Conservation (phyloP, 2,888 invertebrate genomes). For the Cheilosia vernalis region DNA sequence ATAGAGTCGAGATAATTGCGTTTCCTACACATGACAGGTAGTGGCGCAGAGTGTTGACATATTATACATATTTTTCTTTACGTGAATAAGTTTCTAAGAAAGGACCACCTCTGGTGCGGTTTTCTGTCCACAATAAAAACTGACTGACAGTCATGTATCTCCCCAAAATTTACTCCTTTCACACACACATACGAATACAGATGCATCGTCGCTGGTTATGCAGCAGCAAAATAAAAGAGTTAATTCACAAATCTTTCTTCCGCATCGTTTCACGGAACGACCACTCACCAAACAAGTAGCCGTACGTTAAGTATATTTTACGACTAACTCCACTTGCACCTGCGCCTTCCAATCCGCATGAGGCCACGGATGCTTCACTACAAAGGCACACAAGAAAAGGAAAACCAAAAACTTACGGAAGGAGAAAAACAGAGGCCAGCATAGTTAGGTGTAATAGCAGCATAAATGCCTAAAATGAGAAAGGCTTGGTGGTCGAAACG, state of each 20-base stretch:
- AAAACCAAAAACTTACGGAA: constrained; percentile 15
- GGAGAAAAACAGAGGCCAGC: constrained; percentile 14
- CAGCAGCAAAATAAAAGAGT: constrained; percentile 13
- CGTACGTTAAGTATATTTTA: constrained; percentile 24
- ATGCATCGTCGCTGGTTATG: constrained; percentile 17
- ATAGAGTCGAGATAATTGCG: constrained; percentile 23
- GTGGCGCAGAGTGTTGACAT: background rate
- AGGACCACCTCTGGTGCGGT: too few species aligned
- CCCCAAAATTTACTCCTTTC: background rate
- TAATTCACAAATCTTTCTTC: constrained; percentile 40
- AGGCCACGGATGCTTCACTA: constrained; percentile 3
- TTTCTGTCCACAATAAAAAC: background rate
- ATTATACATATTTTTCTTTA: too few species aligned
- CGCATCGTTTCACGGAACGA: constrained; percentile 38
- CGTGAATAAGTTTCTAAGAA: too few species aligned
- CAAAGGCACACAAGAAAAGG: constrained; percentile 1
- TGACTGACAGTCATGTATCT: background rate
- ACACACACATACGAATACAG: too few species aligned
- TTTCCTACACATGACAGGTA: constrained; percentile 9
- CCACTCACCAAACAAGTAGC: constrained; percentile 25
- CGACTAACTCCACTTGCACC: constrained; percentile 49
- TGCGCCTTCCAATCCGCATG: constrained; percentile 41
- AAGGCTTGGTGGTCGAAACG: constrained; percentile 38
- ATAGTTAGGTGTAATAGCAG: constrained; percentile 18
- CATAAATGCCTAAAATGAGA: constrained; percentile 51